phyloP scores from a whole-genome alignment of 2,113 vertebrate genomes.

The Gambusia affinis region DNA sequence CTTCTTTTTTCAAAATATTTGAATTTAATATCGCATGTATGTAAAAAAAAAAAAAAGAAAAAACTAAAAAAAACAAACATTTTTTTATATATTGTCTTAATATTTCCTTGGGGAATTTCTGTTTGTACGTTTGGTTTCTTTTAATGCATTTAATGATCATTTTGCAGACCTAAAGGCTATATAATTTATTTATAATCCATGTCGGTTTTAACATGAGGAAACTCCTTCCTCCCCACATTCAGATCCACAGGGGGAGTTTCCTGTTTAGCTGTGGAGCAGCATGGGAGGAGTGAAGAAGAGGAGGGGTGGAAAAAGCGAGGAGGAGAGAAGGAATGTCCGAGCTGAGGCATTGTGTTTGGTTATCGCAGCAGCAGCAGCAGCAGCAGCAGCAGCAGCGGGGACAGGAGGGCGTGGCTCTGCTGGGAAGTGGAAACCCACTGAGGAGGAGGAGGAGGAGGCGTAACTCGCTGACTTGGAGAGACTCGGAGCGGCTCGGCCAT shows the following conservation, averaged over 20 bases:
- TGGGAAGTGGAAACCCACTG: conserved; percentile 38
- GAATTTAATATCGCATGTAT: too few species aligned
- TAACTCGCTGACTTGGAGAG: conserved; percentile 15
- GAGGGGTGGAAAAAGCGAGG: conserved; percentile 29
- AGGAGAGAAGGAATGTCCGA: conserved; percentile 63
- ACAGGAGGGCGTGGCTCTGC: conserved; percentile 22
- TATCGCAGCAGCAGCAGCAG: neutral
- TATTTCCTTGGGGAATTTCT: too few species aligned
- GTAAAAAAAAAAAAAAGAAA: too few species aligned
- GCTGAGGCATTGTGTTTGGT: conserved; percentile 39
- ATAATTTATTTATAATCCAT: neutral
- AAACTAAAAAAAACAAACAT: too few species aligned
- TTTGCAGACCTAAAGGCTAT: too few species aligned
- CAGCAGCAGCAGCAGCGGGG: neutral
- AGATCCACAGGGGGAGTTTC: conserved; percentile 44
- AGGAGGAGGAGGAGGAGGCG: conserved; percentile 57
- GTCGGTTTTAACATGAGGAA: conserved; percentile 1
- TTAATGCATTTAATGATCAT: too few species aligned
- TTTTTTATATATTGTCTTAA: too few species aligned
- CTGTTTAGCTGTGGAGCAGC: conserved; percentile 32
- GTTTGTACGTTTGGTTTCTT: too few species aligned
- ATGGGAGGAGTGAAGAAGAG: conserved; percentile 45
- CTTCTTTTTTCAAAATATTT: too few species aligned
- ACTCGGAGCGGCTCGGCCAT: conserved; percentile 25
- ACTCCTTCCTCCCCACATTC: neutral